Percentiles rank a stretch among this genome's conserved stretches.
These are phyloP conservation scores for Mesitornis unicolor DNA, from an alignment of 2,113 vertebrate species.

Conservation along the genomic window DNA sequence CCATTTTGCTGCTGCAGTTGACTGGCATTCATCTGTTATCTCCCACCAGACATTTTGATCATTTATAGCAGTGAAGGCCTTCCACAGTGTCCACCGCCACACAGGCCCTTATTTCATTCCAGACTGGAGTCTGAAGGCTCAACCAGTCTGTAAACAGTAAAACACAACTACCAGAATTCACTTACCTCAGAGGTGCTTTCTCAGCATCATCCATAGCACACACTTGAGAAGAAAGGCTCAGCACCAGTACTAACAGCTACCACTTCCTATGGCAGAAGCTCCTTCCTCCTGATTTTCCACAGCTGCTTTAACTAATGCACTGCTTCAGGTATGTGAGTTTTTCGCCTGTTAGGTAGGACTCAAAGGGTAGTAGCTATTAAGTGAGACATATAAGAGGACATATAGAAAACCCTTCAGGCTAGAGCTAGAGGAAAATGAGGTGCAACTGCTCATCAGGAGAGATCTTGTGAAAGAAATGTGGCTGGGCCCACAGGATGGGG, in stretches of 20 bases:
- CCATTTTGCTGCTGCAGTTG: neutral
- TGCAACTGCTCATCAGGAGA: neutral
- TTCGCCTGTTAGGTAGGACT: fast-evolving
- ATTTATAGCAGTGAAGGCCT: neutral
- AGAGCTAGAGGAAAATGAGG: neutral
- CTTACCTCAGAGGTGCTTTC: neutral
- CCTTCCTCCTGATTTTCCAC: neutral
- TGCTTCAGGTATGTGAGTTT: neutral
- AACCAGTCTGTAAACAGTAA: fast-evolving
- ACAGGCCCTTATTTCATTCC: neutral
- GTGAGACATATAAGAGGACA: fast-evolving
- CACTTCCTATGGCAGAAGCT: fast-evolving
- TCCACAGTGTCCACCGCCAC: neutral
- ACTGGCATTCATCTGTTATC: neutral
- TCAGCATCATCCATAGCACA: fast-evolving
- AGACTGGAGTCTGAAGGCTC: neutral
- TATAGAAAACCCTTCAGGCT: neutral
- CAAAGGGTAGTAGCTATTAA: neutral
- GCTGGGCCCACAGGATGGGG: neutral
- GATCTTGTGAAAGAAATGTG: neutral
- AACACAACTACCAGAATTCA: neutral
- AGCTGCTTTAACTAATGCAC: neutral
- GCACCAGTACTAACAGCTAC: fast-evolving
- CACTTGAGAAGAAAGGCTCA: fast-evolving
- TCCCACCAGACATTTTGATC: neutral